Evolutionary conservation across 2,888 invertebrate genomes (phyloP).

Genomic region (Julus scanicus): DNA sequence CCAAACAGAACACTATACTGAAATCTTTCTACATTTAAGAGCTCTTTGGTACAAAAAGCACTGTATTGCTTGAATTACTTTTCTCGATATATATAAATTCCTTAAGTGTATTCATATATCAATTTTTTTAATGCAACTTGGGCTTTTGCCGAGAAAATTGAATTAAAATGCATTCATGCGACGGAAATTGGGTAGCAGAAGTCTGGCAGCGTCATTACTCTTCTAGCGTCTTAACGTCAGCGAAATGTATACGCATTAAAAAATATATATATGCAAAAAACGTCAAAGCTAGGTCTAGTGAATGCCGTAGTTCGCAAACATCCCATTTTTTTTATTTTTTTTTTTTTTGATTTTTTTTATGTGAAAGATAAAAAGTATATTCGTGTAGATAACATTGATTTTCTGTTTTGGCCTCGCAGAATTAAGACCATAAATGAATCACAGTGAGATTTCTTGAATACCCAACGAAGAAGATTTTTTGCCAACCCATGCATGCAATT

Average conservation of each 20-base stretch:
- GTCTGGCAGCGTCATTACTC: background rate
- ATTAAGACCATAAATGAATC: background rate
- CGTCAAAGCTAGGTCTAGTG: background rate
- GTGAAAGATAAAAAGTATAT: background rate
- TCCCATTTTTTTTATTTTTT: background rate
- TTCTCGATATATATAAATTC: too few species aligned
- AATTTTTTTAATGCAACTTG: background rate
- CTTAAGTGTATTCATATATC: background rate
- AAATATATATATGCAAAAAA: background rate
- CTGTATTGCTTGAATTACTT: background rate
- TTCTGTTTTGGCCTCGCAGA: background rate
- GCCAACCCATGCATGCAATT: background rate
- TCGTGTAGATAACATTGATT: conserved; percentile 20
- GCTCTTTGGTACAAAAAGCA: too few species aligned
- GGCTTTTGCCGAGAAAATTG: background rate
- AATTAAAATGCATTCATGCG: conserved; percentile 39
- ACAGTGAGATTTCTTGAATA: background rate
- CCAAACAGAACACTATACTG: too few species aligned
- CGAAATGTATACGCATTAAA: background rate
- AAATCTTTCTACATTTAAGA: too few species aligned
- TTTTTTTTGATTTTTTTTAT: background rate
- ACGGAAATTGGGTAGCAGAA: background rate
- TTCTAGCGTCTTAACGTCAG: background rate
- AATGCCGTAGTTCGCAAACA: background rate
- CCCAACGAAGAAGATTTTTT: background rate